Conservation (phyloP, 1,140 invertebrate species). For the Drosophila persimilis region DNA sequence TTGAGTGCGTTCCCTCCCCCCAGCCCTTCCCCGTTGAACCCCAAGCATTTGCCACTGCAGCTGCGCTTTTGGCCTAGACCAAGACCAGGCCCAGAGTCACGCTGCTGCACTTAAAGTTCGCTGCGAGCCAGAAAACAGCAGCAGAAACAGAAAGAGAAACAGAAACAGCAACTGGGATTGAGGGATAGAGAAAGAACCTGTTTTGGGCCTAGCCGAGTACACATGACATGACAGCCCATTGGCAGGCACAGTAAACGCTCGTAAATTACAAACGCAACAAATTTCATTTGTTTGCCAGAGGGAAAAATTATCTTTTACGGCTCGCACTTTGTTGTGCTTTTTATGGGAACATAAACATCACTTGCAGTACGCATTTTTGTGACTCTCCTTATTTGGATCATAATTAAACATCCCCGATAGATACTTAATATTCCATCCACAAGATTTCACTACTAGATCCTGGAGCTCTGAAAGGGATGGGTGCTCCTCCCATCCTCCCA, state of each 20-base stretch:
- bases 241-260: slow-evolving; percentile 43
- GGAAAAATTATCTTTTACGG: slow-evolving; percentile 5
- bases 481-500: too few species aligned
- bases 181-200: slow-evolving; percentile 45
- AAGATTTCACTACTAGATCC: background rate
- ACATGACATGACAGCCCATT: too few species aligned
- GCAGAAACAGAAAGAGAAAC: background rate
- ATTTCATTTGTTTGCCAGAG: slow-evolving; percentile 6
- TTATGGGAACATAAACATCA: slow-evolving; percentile 2
- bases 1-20: slow-evolving; percentile 1
- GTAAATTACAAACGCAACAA: slow-evolving; percentile 34
- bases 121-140: slow-evolving; percentile 9
- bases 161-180: slow-evolving; percentile 21
- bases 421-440: too few species aligned
- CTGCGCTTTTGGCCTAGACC: slow-evolving; percentile 5
- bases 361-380: background rate
- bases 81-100: slow-evolving; percentile 23
- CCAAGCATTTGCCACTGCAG: slow-evolving; percentile 22
- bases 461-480: too few species aligned
- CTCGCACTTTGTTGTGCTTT: background rate
- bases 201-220: slow-evolving; percentile 12
- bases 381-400: too few species aligned
- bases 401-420: too few species aligned
- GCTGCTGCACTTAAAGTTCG: slow-evolving; percentile 36
- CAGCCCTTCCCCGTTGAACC: too few species aligned